These are phyloP conservation scores for Nyctibius grandis DNA, from an alignment of 2,797 vertebrate genomes.

Conservation along the genomic window DNA sequence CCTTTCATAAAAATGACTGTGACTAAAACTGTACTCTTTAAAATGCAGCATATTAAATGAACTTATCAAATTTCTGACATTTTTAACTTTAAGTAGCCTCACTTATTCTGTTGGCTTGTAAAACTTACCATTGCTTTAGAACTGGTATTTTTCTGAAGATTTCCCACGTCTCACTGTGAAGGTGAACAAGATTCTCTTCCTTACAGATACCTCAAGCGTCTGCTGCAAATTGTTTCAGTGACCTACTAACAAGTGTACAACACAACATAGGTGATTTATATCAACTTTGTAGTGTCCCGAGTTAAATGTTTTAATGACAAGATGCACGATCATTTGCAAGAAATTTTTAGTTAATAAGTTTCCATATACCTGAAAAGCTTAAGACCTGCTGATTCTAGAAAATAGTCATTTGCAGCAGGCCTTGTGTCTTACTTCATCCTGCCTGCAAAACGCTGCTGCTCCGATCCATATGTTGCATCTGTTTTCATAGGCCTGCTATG, in stretches of 20 bases:
- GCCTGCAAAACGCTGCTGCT: not conserved
- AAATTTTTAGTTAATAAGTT: not conserved
- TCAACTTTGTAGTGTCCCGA: not conserved
- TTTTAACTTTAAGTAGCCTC: not conserved
- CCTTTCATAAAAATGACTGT: not conserved
- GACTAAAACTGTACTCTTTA: not conserved
- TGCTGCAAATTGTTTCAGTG: not conserved
- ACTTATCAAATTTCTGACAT: not conserved
- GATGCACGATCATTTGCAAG: not conserved
- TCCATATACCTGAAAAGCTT: not conserved
- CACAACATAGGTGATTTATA: not conserved
- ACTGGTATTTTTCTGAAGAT: not conserved
- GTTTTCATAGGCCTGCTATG: not conserved
- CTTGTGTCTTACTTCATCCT: not conserved
- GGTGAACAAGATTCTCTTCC: not conserved
- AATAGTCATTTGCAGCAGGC: not conserved
- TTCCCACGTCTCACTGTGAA: not conserved
- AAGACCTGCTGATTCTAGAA: not conserved
- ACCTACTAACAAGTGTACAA: not conserved
- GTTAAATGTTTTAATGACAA: not conserved
- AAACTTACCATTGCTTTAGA: not conserved
- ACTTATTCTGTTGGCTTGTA: not conserved
- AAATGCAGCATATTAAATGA: not conserved
- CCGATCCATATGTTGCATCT: not conserved
- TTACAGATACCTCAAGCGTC: not conserved